A percentile compares a stretch with the other conserved stretches of the same genome.
Conservation (phyloP, 1,140 invertebrate genomes). For the Scaptodrosophila lebanonensis region DNA sequence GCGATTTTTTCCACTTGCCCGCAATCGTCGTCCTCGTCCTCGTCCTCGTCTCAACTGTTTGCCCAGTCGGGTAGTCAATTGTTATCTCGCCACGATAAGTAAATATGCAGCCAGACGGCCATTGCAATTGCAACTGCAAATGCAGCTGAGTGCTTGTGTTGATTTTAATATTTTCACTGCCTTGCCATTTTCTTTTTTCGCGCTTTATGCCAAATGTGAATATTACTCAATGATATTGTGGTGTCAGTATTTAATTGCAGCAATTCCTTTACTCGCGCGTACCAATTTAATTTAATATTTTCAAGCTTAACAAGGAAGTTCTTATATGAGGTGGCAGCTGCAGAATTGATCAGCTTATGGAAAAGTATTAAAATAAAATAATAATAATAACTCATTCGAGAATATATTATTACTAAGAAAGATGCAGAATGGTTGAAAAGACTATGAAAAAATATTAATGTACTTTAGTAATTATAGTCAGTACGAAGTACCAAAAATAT, state of each 20-base stretch:
- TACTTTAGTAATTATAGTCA: too few species aligned
- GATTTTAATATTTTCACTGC: neutral
- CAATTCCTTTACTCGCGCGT: slow-evolving; percentile 19
- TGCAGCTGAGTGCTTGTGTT: slow-evolving; percentile 25
- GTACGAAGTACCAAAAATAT: too few species aligned
- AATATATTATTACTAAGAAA: too few species aligned
- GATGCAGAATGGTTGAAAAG: too few species aligned
- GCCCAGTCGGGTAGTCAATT: slow-evolving; percentile 48
- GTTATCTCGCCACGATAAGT: slow-evolving; percentile 60
- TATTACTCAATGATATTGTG: slow-evolving; percentile 39
- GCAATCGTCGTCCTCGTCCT: too few species aligned
- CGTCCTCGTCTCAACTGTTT: neutral
- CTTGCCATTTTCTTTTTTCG: slow-evolving; percentile 14
- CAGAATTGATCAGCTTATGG: too few species aligned
- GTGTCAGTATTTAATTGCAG: slow-evolving; percentile 43
- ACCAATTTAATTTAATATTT: slow-evolving; percentile 60
- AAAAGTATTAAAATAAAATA: too few species aligned
- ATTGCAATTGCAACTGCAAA: slow-evolving; percentile 39
- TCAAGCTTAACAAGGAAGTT: slow-evolving; percentile 48
- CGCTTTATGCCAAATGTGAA: slow-evolving; percentile 19
- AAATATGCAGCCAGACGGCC: too few species aligned
- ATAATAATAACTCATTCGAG: too few species aligned
- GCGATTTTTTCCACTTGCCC: slow-evolving; percentile 44
- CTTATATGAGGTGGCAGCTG: too few species aligned
- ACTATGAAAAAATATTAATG: too few species aligned